phyloP scores from a whole-genome alignment of 2,888 invertebrate species.

The Machimus atricapillus region DNA sequence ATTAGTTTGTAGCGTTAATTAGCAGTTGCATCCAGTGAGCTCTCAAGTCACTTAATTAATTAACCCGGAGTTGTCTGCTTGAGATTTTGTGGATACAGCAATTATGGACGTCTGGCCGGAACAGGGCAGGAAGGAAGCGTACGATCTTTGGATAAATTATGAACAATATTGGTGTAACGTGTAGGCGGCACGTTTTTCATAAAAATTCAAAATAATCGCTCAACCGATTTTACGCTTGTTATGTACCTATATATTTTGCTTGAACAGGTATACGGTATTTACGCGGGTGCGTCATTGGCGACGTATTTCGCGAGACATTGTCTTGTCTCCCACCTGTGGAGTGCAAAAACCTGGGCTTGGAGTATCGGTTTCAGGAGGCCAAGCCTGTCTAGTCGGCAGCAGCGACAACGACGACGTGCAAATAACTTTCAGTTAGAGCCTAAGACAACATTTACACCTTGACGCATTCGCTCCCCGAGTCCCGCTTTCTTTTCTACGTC shows the following conservation, averaged over 20 bases:
- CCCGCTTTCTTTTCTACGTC: background rate
- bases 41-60: constrained; percentile 22
- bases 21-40: constrained; percentile 16
- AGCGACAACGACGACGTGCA: background rate
- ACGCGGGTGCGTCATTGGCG: background rate
- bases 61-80: constrained; percentile 23
- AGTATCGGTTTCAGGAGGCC: background rate
- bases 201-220: background rate
- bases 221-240: background rate
- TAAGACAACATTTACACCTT: background rate
- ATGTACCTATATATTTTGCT: too few species aligned
- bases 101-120: constrained; percentile 36
- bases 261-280: background rate
- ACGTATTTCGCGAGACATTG: background rate
- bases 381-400: background rate
- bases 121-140: constrained; percentile 19
- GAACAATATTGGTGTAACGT: background rate
- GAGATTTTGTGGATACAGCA: constrained; percentile 31
- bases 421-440: background rate
- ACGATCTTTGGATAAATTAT: background rate
- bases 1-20: constrained; percentile 30
- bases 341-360: background rate
- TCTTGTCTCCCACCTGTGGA: background rate
- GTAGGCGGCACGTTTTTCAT: background rate
- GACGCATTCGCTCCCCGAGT: background rate